phyloP scores from a whole-genome alignment of 2,888 invertebrate genomes.

The Melipona bicolor region DNA sequence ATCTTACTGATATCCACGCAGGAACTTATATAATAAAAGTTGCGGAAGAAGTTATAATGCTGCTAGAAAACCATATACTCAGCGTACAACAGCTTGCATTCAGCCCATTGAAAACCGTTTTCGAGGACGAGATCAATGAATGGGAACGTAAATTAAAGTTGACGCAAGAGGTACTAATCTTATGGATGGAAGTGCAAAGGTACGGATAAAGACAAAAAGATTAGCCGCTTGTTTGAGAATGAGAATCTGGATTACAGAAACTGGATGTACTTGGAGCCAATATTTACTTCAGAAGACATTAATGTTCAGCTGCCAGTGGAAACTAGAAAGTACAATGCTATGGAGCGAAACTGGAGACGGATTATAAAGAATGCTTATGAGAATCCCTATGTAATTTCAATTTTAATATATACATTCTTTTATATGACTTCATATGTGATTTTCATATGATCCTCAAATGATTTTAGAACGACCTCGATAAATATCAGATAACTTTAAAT shows the following conservation, averaged over 20 bases:
- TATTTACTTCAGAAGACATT: slow-evolving; percentile 93
- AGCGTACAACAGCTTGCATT: slow-evolving; percentile 91
- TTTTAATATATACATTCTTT: background rate
- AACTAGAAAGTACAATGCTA: slow-evolving; percentile 91
- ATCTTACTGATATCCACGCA: slow-evolving; percentile 70
- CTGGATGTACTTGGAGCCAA: slow-evolving; percentile 94
- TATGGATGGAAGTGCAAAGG: slow-evolving; percentile 91
- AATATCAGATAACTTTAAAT: no score
- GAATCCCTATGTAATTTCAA: slow-evolving; percentile 84
- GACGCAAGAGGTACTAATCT: slow-evolving; percentile 87
- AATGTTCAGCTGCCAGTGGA: slow-evolving; percentile 91
- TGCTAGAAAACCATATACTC: slow-evolving; percentile 91
- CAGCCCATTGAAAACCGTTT: slow-evolving; percentile 92
- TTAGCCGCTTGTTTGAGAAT: background rate
- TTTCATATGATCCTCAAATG: no score
- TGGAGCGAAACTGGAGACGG: slow-evolving; percentile 92
- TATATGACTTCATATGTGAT: no score
- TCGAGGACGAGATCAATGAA: slow-evolving; percentile 89
- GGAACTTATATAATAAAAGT: slow-evolving; percentile 91
- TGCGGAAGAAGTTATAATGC: slow-evolving; percentile 89
- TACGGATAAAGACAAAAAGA: slow-evolving; percentile 72
- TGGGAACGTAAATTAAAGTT: slow-evolving; percentile 90
- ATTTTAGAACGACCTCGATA: no score
- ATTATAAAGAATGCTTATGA: slow-evolving; percentile 90
- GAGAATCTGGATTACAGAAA: slow-evolving; percentile 84